Base-by-base conservation (phyloP, 2,888 invertebrate species). In the Caenorhabditis sp. region DNA sequence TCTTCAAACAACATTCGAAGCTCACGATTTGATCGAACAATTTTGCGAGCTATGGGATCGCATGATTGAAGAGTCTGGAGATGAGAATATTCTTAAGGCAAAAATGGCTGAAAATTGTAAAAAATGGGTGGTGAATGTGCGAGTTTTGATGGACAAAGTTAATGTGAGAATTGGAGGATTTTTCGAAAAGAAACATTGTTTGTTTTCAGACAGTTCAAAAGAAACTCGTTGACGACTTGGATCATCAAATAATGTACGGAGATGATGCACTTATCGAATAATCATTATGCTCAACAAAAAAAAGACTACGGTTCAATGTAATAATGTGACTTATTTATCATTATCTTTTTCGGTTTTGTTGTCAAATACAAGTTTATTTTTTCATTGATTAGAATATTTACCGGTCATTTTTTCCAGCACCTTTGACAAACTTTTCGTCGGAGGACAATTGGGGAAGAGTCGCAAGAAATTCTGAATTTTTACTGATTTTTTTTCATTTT, bases 401-500 rank as follows among this genome's bases (percentile, higher is more conserved):
- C 31, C 31, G 31, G 31, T 31, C 31, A 31, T 6, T 26, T 55
- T 31, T 6, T 36, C 24, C 19, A 62, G 49, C 72, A 72, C 31
- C 6, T 57, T 27, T 58, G 61, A 53, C 72, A 72, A 14, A 58
- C 21, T n/a, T 57, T 36, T 10, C 66, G 51, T 10, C 72, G 63
- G 31, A 53, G 51, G 26, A 57, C 60, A 10, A 64, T 36, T 6
- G 67, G 53, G 4, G 49, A 27, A 5, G 65, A 58, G n/a, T 73
- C 73, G 72, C 97, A 97, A 88, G 97, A 97, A 90, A 95, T 94
- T 89, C 91, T 97, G 58, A 97, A 99, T 10, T 24, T 57, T 51
- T 51, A 51, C 10, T 14, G 5, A 12, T 23, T 21, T 57, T 12
- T 24, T 23, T 57, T 57, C 17, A 21, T 57, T 31, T 31, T 4